Evolutionary conservation across 1,140 invertebrate genomes (phyloP), one percentile per base, ranked within the genome.

Genomic region (Bombyx mandarina): DNA sequence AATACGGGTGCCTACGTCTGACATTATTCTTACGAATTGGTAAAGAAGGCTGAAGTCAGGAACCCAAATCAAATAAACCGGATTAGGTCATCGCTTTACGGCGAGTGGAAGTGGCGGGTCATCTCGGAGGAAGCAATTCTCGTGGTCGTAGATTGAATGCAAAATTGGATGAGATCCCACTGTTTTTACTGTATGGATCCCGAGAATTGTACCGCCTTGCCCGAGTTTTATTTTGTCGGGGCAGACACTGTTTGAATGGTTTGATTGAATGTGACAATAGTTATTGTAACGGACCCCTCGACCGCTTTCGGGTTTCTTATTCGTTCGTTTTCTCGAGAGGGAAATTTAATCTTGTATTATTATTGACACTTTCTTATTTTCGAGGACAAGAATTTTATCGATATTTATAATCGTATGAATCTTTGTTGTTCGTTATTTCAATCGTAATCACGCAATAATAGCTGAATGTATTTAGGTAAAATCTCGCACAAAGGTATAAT

Each of bases 91-190:
- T 81, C 79, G 72, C 72, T 84, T 82, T 86, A 86, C 74, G 65
- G 73, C 64, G 70, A 70, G 67, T 71, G 66, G 78, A 82, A 80
- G 74, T 75, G 75, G 77, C 76, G 78, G 82, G 82, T 82, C 79
- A 86, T 86, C 82, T 82, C 71, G 67, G 69, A 79, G 75, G 81
- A 71, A 80, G 79, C 80, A 75, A 86, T 86, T 82, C 78, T 79
- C 75, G 74, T 69, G 82, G 73, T 77, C 79, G 77, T 78, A 86
- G 79, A 86, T 86, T 86, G 77, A 81, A 86, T 86, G 82, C 79
- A 82, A 86, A 86, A 86, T 83, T 82, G 79, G 80, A 86, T 83
- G 79, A 81, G 79, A 75, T 77, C 77, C 73, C 66, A 79, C 69
- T 78, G 72, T 79, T 84, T 79, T 82, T 80, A 82, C 71, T 77